Base-by-base conservation (phyloP, 2,113 vertebrate species). In the Mastomys natalensis region DNA sequence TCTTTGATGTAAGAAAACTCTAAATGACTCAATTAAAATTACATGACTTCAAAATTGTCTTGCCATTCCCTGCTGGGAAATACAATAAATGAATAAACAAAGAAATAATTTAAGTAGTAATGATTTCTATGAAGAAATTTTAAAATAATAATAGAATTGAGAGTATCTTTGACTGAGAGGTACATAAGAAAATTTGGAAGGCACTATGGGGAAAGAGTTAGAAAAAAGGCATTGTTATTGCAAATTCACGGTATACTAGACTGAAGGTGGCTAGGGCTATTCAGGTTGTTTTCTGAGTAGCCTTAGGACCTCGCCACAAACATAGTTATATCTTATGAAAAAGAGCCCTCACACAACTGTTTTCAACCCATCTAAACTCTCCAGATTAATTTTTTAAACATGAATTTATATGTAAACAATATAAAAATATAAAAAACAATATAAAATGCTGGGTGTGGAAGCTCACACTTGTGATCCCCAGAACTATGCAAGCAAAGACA, bases 1-100 rank as follows among this genome's bases (percentile, higher is more conserved):
- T 98, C 58, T 98, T 97, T 97, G 70, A 78, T 95, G 10, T 95
- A 98, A 96, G 64, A 84, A 78, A 94, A 95, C 58, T 72, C 81
- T 95, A 73, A 96, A 89, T 96, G 93, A 77, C 95, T 93, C 87
- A 86, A 74, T 87, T 91, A 80, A 97, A 96, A 90, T 95, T 34
- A 90, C 53, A 81, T 64, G 73, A 95, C 40, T 43, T 90, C 43
- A 53, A 48, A 94, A 43, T 91, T 95, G 51, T 86, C 95, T 94
- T 93, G 94, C 90, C 89, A 87, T 95, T 96, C 62, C 81, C 24
- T 95, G 91, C 60, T 90, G 94, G 85, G 66, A 96, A 73, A 92
- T 60, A 86, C 22, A 89, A 26, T 82, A 91, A 95, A 82, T 9
- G 89, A 95, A 82, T 9, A 73, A 70, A 92, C 15, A 87, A 45